Evolutionary conservation across 2,797 vertebrate species (phyloP), one percentile per base, ranked within the genome.

Genomic region (Valencia hispanica): DNA sequence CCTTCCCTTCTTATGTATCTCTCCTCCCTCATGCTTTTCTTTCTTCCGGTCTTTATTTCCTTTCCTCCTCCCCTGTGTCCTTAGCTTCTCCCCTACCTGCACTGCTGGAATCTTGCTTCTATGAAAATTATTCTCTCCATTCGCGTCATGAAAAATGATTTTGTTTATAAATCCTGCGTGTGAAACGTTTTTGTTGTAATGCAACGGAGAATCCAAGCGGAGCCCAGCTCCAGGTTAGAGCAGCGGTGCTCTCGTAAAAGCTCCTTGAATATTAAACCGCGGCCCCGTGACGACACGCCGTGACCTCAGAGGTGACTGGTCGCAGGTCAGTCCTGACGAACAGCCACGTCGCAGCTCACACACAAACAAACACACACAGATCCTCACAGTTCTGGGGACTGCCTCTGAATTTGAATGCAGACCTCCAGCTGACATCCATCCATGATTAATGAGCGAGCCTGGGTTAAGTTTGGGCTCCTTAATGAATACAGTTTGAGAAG

Each of bases 361-460:
- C 36, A 59, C 70, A 72, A 18, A 87, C 45, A 47, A 47, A 68
- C 43, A 34, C 61, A 74, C 43, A 11, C 69, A n/a, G n/a, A 34
- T 12, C 9, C 36, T 68, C 66, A 36, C 51, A 70, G 71, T 48
- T 12, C 50, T 17, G 48, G 55, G 45, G 72, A 14, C 76, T 57
- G 39, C 3, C 77, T 70, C 78, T 86, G 92, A 90, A 94, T 93
- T 69, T 84, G 86, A 91, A 94, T 91, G 82, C 1, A 50, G 90
- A 92, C 92, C 91, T 89, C 92, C 90, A 90, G 86, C 92, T 87
- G 92, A 93, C 93, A 91, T 83, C 81, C 68, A 91, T 94, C 86
- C 81, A 94, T 94, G 91, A 93, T 94, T 93, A 92, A 93, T 94
- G 90, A 91, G 87, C 71, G 82, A 68, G 76, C 75, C 79, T 53